Base-by-base conservation (phyloP, 2,113 vertebrate species). In the Tychaedon coryphoeus region DNA sequence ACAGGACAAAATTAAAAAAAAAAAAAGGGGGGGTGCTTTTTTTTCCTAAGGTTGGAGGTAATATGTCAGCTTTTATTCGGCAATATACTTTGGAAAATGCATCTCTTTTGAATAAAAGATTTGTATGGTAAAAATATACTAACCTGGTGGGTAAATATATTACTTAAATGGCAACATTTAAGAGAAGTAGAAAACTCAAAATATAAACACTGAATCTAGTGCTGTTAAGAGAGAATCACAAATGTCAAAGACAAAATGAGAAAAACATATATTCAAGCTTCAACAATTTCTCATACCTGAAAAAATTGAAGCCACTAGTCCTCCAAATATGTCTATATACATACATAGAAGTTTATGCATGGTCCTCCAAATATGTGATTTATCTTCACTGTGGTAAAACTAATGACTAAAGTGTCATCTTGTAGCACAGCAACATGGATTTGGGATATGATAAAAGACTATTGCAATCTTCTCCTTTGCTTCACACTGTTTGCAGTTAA, bases 11-110 rank as follows among this genome's bases (percentile, higher is more conserved):
- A 36, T 36, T 6, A 26, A 38, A 53, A 33, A 33, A 69, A 31
- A 43, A 29, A 48, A 28, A 24, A 4, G 6, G 5, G 5, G 2
- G 3, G 3, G 5, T 7, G 10, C 1, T 34, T 42, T 19, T 43
- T 19, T 74, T 47, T 25, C 6, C 16, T 26, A 40, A 58, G 6
- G 5, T 45, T 81, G 43, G 12, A 60, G 19, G 5, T 19, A 75
- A 65, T 28, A 51, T 14, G 6, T 40, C 76, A 14, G 16, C 7
- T 86, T 82, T 54, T 54, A 18, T 77, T 80, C 34, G 78, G 11
- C 10, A 65, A 14, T 4, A 24, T 31, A 42, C 5, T 81, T 70
- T 33, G 24, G 15, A 50, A 61, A 84, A 77, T 26, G 2, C 7
- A 80, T 86, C 19, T 34, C 16, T 56, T 89, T 17, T 70, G 31